These are phyloP conservation scores for Ditula angustiorana DNA, from an alignment of 2,888 invertebrate genomes.

Conservation along the genomic window DNA sequence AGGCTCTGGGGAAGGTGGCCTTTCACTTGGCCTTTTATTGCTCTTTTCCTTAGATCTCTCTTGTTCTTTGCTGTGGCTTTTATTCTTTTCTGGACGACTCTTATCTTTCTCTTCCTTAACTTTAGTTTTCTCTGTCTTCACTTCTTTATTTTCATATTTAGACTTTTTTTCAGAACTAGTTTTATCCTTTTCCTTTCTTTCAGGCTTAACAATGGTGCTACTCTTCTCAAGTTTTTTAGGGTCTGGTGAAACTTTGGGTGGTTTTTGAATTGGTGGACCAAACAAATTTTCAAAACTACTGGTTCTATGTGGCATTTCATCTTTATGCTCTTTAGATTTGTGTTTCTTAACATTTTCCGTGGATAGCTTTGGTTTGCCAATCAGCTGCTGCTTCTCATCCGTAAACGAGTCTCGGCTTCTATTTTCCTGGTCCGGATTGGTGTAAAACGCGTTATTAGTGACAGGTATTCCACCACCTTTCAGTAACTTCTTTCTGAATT, in stretches of 20 bases:
- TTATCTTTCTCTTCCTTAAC: constrained; percentile 79
- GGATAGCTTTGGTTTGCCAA: constrained; percentile 90
- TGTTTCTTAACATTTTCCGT: constrained; percentile 86
- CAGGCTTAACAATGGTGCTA: constrained; percentile 67
- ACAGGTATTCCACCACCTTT: constrained; percentile 92
- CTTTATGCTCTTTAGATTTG: constrained; percentile 84
- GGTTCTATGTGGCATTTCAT: constrained; percentile 83
- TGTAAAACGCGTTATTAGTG: constrained; percentile 74
- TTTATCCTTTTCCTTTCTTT: constrained; percentile 86
- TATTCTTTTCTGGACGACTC: constrained; percentile 76
- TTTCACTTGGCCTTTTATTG: constrained; percentile 77
- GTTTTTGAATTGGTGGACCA: constrained; percentile 93
- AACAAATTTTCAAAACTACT: constrained; percentile 92
- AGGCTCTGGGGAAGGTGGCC: constrained; percentile 72
- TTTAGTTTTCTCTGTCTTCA: constrained; percentile 77
- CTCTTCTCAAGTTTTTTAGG: constrained; percentile 82
- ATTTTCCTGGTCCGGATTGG: constrained; percentile 83
- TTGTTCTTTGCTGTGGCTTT: constrained; percentile 84
- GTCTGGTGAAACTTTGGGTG: constrained; percentile 89
- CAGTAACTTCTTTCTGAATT: constrained; percentile 94
- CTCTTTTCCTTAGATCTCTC: constrained; percentile 85
- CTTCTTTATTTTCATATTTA: constrained; percentile 79
- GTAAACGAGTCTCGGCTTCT: constrained; percentile 85
- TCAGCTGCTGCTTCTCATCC: constrained; percentile 86
- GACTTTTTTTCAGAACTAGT: constrained; percentile 77